Base-by-base conservation (phyloP, 2,888 invertebrate genomes). In the Fragum fragum region DNA sequence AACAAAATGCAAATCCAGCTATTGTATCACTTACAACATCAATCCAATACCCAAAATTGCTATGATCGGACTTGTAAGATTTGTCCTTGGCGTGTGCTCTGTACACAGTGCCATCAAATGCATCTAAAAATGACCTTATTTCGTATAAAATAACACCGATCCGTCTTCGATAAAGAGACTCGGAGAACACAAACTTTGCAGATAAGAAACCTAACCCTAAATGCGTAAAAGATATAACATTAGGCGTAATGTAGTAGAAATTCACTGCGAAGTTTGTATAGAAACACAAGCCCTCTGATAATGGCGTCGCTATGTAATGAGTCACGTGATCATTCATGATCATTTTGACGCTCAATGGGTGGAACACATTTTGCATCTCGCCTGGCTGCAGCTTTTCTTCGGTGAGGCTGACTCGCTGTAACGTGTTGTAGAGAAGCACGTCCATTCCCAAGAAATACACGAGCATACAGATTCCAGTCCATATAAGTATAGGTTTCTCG, bases 71-170 rank as follows among this genome's bases (percentile, higher is more conserved):
- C 26, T 79, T 74, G 73, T 89, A 89, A 1, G 78, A 57, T 66
- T 71, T 83, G 23, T 89, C 89, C 16, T 87, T 77, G 18, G 89
- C 82, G 29, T 97, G 96, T 36, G 96, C 96, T 80, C 98, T 96
- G 0, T 97, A 98, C 1, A 98, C 97, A 91, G 97, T 97, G 0
- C 98, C 98, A 91, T 98, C 98, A 83, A 98, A 94, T 91, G 97
- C 97, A 91, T 98, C 98, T 72, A 98, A 94, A 95, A 97, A 97
- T 86, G 97, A 97, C 87, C 98, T 95, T 53, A 97, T 94, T 95
- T 97, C 97, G 93, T 97, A 98, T 26, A 98, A 93, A 1, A 97
- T 94, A 0, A 97, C 96, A 0, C 97, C 98, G 0, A 97, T 86
- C 26, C 97, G 95, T 32, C 98, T 95, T 28, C 96, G 96, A 1